These are phyloP conservation scores for Girardia tigrina DNA, from an alignment of 2,888 invertebrate genomes.

Conservation along the genomic window DNA sequence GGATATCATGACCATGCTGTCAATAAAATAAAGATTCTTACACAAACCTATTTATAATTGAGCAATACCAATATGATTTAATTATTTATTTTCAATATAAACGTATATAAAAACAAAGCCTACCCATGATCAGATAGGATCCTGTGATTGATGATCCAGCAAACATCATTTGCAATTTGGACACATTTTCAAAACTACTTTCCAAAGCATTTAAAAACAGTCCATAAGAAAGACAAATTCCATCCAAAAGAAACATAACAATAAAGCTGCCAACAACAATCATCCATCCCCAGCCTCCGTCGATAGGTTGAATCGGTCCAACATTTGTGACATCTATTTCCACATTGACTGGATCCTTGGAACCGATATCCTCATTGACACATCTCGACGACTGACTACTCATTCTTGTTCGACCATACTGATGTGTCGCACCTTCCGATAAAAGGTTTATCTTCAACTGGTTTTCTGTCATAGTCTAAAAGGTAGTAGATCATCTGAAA, in stretches of 20 bases:
- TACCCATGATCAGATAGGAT: conserved; percentile 74
- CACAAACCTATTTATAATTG: too few species aligned
- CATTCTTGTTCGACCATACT: background rate
- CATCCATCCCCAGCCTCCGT: conserved; percentile 85
- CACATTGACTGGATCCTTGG: conserved; percentile 10
- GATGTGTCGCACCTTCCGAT: background rate
- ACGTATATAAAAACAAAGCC: conserved; percentile 37
- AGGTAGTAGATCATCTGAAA: too few species aligned
- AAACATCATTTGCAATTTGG: conserved; percentile 62
- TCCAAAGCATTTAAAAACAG: conserved; percentile 72
- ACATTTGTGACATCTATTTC: conserved; percentile 17
- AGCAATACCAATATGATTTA: too few species aligned
- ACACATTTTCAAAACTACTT: conserved; percentile 59
- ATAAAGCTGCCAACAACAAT: conserved; percentile 74
- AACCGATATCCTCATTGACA: background rate
- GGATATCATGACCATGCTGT: too few species aligned
- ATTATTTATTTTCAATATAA: too few species aligned
- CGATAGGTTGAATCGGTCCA: conserved; percentile 53
- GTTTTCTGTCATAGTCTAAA: background rate
- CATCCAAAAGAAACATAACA: conserved; percentile 77
- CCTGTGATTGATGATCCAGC: conserved; percentile 77
- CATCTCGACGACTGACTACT: background rate
- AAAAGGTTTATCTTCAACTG: background rate
- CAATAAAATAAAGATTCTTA: too few species aligned
- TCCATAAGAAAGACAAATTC: conserved; percentile 78